These are phyloP conservation scores for Lagenorhynchus albirostris DNA, from an alignment of 2,113 vertebrate species.

Conservation along the genomic window DNA sequence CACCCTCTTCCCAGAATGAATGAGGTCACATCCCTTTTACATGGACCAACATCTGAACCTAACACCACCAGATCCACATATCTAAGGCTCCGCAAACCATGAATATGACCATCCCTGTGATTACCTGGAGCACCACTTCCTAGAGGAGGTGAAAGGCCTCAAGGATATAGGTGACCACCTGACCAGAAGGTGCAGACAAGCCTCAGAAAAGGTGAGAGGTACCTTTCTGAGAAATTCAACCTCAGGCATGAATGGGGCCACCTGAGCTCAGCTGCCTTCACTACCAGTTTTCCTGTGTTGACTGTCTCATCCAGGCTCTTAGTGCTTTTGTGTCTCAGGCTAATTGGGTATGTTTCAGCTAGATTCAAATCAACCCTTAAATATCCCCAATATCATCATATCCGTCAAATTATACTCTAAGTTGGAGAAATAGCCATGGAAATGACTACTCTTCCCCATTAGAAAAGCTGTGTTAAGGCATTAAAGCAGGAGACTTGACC, in stretches of 20 bases:
- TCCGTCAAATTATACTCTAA: neutral
- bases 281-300: neutral
- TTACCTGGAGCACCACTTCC: neutral
- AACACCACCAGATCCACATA: neutral
- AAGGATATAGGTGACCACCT: neutral
- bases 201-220: neutral
- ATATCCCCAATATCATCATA: neutral
- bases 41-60: neutral
- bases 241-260: neutral
- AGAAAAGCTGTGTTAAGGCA: neutral
- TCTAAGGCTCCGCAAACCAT: neutral
- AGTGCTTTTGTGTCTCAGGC: neutral
- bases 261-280: neutral
- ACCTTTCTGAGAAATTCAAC: neutral
- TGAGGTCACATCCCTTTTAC: neutral
- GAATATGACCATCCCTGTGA: neutral
- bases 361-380: neutral
- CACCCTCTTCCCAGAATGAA: neutral
- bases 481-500: neutral
- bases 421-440: neutral
- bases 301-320: neutral
- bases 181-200: neutral
- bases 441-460: neutral
- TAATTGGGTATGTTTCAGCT: neutral
- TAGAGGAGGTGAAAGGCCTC: neutral